phyloP scores from a whole-genome alignment of 2,113 vertebrate species.

The Meriones unguiculatus region DNA sequence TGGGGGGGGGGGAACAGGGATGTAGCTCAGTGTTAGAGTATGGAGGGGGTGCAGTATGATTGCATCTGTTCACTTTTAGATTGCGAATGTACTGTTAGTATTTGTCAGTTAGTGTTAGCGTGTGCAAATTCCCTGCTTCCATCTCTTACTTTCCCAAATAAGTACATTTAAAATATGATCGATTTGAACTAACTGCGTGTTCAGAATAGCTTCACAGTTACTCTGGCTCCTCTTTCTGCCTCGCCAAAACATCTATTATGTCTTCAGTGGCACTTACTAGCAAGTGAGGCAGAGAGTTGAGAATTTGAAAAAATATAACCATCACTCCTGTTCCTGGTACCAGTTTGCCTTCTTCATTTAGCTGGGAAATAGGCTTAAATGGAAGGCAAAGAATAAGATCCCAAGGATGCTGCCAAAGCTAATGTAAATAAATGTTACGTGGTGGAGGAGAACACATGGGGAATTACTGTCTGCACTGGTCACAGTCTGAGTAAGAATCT shows the following conservation, averaged over 20 bases:
- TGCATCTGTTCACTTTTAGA: not conserved
- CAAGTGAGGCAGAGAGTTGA: not conserved
- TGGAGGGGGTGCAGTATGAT: not conserved
- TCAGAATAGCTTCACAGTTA: conserved; percentile 41
- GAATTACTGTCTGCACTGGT: not conserved
- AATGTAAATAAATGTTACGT: not conserved
- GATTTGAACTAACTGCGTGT: conserved; percentile 1
- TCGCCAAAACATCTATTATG: not conserved
- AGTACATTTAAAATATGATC: not conserved
- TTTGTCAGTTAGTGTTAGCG: not conserved
- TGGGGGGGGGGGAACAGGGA: not conserved
- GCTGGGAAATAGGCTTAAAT: not conserved
- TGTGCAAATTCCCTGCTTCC: not conserved
- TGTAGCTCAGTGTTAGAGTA: not conserved
- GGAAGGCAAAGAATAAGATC: not conserved
- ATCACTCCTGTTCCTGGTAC: not conserved
- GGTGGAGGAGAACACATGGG: not conserved
- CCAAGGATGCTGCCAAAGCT: not conserved
- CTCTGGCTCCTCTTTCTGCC: not conserved
- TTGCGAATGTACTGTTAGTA: not conserved
- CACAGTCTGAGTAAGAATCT: not conserved
- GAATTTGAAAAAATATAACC: not conserved
- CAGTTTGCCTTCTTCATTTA: conserved; percentile 33
- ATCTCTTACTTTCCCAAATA: not conserved
- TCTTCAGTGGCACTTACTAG: not conserved